These are phyloP conservation scores for Neosilurus mollespiculum DNA, from an alignment of 2,797 vertebrate genomes.

Conservation along the genomic window DNA sequence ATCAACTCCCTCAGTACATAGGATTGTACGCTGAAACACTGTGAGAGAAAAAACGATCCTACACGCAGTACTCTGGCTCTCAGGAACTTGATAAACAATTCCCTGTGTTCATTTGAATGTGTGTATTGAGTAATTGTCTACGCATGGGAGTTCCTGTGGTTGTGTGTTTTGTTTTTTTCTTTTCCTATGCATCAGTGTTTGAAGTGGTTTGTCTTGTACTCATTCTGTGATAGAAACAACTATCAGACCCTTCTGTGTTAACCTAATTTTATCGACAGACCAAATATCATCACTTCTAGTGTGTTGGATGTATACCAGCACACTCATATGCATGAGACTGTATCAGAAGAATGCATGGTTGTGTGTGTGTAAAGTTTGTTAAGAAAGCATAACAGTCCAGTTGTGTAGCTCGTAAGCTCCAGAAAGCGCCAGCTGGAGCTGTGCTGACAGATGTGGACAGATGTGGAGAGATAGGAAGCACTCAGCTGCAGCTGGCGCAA, in stretches of 20 bases:
- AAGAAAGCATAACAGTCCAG: constrained; percentile 59
- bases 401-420: constrained; percentile 64
- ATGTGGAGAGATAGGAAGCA: constrained; percentile 69
- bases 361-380: constrained; percentile 52
- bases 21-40: neutral
- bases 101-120: constrained; percentile 12
- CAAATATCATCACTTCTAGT: constrained; percentile 40
- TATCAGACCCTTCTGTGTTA: constrained; percentile 5
- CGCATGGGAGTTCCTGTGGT: constrained; percentile 49
- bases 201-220: constrained; percentile 38
- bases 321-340: constrained; percentile 37
- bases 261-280: constrained; percentile 34
- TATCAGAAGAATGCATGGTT: constrained; percentile 49
- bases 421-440: constrained; percentile 63
- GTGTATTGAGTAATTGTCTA: constrained; percentile 24
- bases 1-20: constrained; percentile 8
- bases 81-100: constrained; percentile 28
- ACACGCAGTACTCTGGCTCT: constrained; percentile 19
- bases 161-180: constrained; percentile 25
- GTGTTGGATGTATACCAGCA: constrained; percentile 19
- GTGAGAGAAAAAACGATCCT: constrained; percentile 15
- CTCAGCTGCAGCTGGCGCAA: constrained; percentile 71
- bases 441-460: constrained; percentile 78
- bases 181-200: constrained; percentile 33
- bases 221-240: constrained; percentile 23